These are phyloP conservation scores for Oxyruncus cristatus DNA, from an alignment of 2,113 vertebrate genomes.

Conservation along the genomic window DNA sequence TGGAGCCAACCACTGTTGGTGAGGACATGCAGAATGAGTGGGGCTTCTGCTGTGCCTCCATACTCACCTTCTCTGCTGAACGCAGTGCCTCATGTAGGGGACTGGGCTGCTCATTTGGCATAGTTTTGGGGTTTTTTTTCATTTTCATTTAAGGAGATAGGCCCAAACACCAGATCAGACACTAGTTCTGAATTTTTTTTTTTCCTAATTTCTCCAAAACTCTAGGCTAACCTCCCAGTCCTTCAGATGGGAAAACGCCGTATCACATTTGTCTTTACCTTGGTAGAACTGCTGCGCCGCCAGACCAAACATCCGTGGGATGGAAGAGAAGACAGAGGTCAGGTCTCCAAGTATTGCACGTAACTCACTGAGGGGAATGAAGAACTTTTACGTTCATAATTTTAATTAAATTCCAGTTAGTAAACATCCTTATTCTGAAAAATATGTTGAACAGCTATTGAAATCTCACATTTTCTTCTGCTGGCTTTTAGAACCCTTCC, in stretches of 20 bases:
- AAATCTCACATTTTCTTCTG: not conserved
- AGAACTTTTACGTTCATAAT: slow-evolving; percentile 16
- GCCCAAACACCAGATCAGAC: not conserved
- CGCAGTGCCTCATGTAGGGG: rapidly evolving
- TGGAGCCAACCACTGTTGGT: not conserved
- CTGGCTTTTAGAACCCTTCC: not conserved
- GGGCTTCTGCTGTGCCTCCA: not conserved
- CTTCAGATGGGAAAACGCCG: not conserved
- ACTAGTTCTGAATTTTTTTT: not conserved
- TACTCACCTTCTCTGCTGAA: not conserved
- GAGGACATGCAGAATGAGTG: rapidly evolving
- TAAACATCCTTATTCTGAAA: slow-evolving; percentile 48
- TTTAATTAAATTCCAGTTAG: slow-evolving; percentile 47
- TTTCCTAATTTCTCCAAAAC: not conserved
- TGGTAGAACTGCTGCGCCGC: not conserved
- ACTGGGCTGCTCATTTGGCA: not conserved
- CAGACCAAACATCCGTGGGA: slow-evolving; percentile 29
- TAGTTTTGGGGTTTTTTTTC: not conserved
- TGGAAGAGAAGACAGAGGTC: not conserved
- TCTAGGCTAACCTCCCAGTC: not conserved
- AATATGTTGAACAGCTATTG: not conserved
- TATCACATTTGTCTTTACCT: not conserved
- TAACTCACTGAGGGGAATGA: slow-evolving; percentile 16
- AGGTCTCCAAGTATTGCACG: not conserved
- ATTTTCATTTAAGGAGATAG: not conserved